Evolutionary conservation across 23 tunicate species (phyloP).

Genomic region (Ciona savignyi): DNA sequence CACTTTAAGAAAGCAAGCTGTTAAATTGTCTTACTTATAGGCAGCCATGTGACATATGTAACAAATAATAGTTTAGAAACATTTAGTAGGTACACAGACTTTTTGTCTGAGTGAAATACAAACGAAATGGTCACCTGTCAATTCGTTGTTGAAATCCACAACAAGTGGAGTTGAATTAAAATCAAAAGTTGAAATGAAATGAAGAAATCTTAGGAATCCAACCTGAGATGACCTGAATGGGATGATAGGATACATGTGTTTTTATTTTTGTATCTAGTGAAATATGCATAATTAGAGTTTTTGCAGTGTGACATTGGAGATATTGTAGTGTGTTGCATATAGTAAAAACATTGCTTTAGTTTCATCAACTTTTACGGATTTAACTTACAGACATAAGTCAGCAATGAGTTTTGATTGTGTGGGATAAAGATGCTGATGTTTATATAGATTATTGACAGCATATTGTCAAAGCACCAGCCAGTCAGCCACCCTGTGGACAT

Average conservation of each 20-base stretch:
- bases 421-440: no score
- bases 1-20: no score
- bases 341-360: no score
- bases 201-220: conserved; percentile 61
- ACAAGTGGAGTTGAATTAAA: conserved; percentile 38
- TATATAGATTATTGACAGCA: neutral
- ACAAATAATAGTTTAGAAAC: no score
- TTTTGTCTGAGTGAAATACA: no score
- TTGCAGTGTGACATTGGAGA: neutral
- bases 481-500: neutral
- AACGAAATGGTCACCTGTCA: conserved; percentile 24
- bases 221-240: conserved; percentile 32
- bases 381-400: no score
- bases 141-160: conserved; percentile 44
- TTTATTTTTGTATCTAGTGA: neutral
- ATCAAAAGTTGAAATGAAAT: conserved; percentile 24
- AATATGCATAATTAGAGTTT: no score
- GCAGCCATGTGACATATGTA: no score
- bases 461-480: neutral
- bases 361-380: conserved; percentile 24
- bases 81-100: no score
- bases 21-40: no score
- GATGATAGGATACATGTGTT: neutral
- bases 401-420: no score
- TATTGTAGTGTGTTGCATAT: conserved; percentile 15